phyloP scores from a whole-genome alignment of 2,113 vertebrate species.

The Bombycilla garrulus region DNA sequence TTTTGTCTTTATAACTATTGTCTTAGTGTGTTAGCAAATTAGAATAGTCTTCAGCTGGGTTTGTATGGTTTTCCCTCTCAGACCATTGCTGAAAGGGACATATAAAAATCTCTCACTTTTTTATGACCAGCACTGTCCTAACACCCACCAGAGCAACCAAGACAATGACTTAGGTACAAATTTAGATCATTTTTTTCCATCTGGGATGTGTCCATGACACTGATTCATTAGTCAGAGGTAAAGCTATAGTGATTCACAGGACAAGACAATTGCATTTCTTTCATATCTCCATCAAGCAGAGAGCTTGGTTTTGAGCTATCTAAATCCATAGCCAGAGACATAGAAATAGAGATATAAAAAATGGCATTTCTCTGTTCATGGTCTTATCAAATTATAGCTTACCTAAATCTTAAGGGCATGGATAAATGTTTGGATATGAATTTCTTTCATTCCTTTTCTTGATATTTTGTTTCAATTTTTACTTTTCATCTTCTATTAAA shows the following conservation, averaged over 20 bases:
- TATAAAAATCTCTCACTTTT: background rate
- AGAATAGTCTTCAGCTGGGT: background rate
- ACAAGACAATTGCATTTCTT: background rate
- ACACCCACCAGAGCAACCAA: background rate
- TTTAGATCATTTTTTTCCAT: background rate
- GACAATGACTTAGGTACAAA: background rate
- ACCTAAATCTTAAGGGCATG: background rate
- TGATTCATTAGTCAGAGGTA: background rate
- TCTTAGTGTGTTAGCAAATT: background rate
- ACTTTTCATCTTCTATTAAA: constrained; percentile 53
- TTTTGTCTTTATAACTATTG: background rate
- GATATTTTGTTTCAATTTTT: constrained; percentile 42
- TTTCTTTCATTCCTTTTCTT: background rate
- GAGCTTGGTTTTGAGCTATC: background rate
- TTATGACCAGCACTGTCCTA: background rate
- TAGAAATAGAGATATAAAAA: background rate
- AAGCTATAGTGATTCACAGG: background rate
- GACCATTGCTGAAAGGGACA: background rate
- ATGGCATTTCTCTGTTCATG: background rate
- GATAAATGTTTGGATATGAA: background rate
- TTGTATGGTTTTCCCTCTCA: background rate
- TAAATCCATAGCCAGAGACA: background rate
- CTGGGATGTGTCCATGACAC: background rate
- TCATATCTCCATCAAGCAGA: background rate
- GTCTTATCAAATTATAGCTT: background rate